Conservation (phyloP, 1,140 invertebrate species). For the Harpegnathos saltator region DNA sequence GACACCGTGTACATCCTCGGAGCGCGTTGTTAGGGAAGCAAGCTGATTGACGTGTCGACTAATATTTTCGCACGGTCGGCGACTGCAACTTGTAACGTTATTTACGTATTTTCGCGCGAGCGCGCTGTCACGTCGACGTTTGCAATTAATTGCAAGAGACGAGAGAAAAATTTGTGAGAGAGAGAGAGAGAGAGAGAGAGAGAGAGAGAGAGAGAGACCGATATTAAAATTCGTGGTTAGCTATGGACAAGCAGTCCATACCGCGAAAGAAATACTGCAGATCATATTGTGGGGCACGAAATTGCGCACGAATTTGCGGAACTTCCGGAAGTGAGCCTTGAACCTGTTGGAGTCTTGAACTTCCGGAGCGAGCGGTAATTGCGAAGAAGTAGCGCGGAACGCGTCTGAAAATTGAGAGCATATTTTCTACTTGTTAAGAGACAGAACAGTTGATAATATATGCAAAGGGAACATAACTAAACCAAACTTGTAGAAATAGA, state of each 20-base stretch:
- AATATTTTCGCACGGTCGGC: too few relatives aligned
- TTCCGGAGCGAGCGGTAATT: slow-evolving; percentile 1
- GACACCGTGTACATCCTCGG: not conserved
- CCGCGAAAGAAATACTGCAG: not conserved
- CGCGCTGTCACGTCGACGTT: not conserved
- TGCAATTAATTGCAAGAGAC: slow-evolving; percentile 14
- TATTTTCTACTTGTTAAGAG: slow-evolving; percentile 8
- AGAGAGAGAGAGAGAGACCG: not conserved
- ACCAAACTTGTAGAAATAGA: slow-evolving; percentile 5
- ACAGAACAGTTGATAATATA: slow-evolving; percentile 11
- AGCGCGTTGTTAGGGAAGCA: not conserved
- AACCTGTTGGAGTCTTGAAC: too few relatives aligned
- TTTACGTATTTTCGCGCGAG: too few relatives aligned
- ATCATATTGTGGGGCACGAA: not conserved
- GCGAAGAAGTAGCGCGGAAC: not conserved
- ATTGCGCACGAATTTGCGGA: slow-evolving; percentile 12
- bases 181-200: not conserved
- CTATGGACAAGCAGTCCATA: not conserved
- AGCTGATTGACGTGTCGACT: too few relatives aligned
- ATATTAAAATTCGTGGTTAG: slow-evolving; percentile 33
- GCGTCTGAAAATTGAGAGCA: slow-evolving; percentile 4
- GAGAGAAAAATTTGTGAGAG: not conserved
- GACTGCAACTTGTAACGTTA: too few relatives aligned
- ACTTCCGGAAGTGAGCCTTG: too few relatives aligned
- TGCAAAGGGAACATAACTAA: not conserved